These are phyloP conservation scores for Hydrozoanthus gracilis DNA, from an alignment of 92 coral and sea anemone genomes.

Conservation along the genomic window DNA sequence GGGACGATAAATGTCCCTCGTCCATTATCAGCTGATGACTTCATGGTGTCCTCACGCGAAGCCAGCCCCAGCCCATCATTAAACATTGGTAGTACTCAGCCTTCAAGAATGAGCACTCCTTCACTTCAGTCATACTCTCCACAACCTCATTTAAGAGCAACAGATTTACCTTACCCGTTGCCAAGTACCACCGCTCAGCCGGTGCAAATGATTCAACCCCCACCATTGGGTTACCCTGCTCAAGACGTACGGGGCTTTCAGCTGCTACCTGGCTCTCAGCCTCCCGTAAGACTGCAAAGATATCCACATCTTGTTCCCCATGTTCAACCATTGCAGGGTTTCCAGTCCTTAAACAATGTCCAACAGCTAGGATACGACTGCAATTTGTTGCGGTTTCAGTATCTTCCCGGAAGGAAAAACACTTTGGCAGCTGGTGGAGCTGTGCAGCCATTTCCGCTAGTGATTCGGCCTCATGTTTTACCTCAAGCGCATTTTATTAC, in stretches of 20 bases:
- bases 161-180: background rate
- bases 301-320: background rate
- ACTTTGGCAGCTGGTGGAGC: background rate
- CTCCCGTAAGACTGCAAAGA: background rate
- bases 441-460: background rate
- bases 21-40: background rate
- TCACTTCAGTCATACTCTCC: background rate
- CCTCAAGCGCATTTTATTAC: background rate
- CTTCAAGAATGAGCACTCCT: background rate
- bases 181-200: background rate
- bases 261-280: background rate
- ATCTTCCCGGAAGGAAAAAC: background rate
- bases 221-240: background rate
- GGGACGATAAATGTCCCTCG: slow-evolving; percentile 11
- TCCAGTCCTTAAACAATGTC: background rate
- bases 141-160: background rate
- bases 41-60: background rate
- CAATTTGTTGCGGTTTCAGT: background rate
- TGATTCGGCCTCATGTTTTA: background rate
- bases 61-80: background rate
- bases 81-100: background rate
- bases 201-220: background rate
- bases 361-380: background rate
- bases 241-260: background rate
- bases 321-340: background rate